These are phyloP conservation scores for Hipparchia semele DNA, from an alignment of 2,888 invertebrate genomes.

Conservation along the genomic window DNA sequence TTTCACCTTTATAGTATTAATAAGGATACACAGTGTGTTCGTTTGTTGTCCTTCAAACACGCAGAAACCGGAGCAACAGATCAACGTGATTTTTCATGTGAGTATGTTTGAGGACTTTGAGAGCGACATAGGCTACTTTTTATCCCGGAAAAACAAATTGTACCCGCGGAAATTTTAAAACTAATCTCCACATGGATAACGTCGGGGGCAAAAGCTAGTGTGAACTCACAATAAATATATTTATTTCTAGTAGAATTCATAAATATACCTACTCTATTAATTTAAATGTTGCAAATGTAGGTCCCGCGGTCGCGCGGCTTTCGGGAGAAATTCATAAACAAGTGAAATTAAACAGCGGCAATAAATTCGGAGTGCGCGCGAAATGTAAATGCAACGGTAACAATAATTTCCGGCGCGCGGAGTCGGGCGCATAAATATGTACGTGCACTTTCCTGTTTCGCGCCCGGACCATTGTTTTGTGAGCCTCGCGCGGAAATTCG, in stretches of 20 bases:
- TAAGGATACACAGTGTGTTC: too few relatives aligned
- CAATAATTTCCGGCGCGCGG: conserved; percentile 50
- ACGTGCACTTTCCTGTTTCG: conserved; percentile 40
- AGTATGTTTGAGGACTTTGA: too few relatives aligned
- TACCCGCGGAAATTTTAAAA: too few relatives aligned
- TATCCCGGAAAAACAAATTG: too few relatives aligned
- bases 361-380: conserved; percentile 48
- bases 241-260: not conserved
- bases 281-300: not conserved
- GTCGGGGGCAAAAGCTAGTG: too few relatives aligned
- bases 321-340: conserved; percentile 40
- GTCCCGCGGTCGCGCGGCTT: not conserved
- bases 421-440: conserved; percentile 42
- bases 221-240: too few relatives aligned
- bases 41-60: too few relatives aligned
- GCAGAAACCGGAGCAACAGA: too few relatives aligned
- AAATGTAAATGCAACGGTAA: conserved; percentile 52
- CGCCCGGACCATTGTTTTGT: conserved; percentile 37
- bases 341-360: conserved; percentile 46
- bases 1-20: not conserved
- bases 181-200: too few relatives aligned
- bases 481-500: conserved; percentile 21
- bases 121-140: too few relatives aligned
- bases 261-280: not conserved
- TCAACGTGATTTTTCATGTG: too few relatives aligned